Base-by-base conservation (phyloP, 2,888 invertebrate species). In the Electrophaes corylata region DNA sequence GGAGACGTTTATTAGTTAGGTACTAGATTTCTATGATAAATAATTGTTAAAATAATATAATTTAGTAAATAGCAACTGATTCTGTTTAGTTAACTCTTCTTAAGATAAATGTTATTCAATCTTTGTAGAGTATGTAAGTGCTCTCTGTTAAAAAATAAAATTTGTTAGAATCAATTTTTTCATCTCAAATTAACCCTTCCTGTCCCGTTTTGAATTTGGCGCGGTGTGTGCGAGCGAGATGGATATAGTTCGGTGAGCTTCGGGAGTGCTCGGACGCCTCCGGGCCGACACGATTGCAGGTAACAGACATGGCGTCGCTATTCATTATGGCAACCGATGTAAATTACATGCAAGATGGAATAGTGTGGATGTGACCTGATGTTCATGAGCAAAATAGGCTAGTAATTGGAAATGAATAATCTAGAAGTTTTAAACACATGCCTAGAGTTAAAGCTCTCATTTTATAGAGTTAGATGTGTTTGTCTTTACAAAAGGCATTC, bases 281-380 rank as follows among this genome's bases (percentile, higher is more conserved):
- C 65, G 70, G 69, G 65, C 50, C 44, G 72, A 46, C 69, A 66
- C 60, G 59, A 55, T 26, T 52, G 72, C 81, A 79, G 79, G 80
- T 78, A 79, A 76, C 79, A 81, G 83, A 83, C 81, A 83, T 83
- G 83, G 82, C 84, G 83, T 81, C 83, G 72, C 75, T 79, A 76
- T 79, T 82, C 81, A 80, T 79, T 78, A 77, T 70, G 76, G 74
- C 75, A 72, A 61, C 67, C 74, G 73, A 75, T 72, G 75, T 68
- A 76, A 75, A 71, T 73, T 75, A 72, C 72, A 59, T 65, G 51
- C 54, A 46, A 56, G 72, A 57, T 49, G 68, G 71, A 20, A 23
- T 58, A 55, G 11, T 60, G 48, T 72, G 75, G 81, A 80, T 76
- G 61, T 37, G 73, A 60, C 65, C 35, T 47, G 47, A 29, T 8